Evolutionary conservation across 2,888 invertebrate genomes (phyloP), one percentile per base, ranked within the genome.

Genomic region (Acanthosoma haemorrhoidale): DNA sequence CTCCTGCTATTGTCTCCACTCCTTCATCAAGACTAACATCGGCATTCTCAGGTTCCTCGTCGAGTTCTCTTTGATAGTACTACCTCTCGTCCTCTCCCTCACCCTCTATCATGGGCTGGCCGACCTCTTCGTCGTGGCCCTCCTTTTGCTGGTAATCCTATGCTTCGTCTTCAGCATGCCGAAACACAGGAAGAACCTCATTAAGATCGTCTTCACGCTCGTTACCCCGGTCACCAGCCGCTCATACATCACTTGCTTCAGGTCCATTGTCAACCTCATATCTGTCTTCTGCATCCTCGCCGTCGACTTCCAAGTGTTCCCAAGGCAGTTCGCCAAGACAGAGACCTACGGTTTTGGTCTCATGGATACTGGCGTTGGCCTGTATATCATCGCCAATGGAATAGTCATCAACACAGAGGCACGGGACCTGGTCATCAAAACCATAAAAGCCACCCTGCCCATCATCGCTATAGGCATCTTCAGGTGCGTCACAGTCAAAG

Each of bases 311-410:
- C 82, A 82, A 59, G 82, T 88, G 64, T 98, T 95, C 79, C 96
- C 97, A 0, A 81, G 90, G 59, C 82, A 87, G 75, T 90, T 92
- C 79, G 91, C 91, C 0, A 99, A 99, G 81, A 94, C 94, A 0
- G 91, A 92, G 77, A 84, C 80, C 0, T 92, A 85, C 81, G 96
- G 97, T 0, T 91, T 87, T 76, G 89, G 93, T 78, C 79, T 96
- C 29, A 99, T 99, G 99, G 99, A 99, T 78, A 85, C 91, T 9
- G 98, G 98, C 9, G 96, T 97, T 3, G 96, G 96, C 0, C 80
- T 92, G 16, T 98, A 91, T 81, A 85, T 95, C 6, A 82, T 91
- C 36, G 84, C 90, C 21, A 93, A 93, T 82, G 95, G 90, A 0
- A 80, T 91, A 41, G 89, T 91, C 0, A 85, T 90, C 82, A 36